Base-by-base conservation (phyloP, 2,888 invertebrate species). In the Caenorhabditis doughertyi region DNA sequence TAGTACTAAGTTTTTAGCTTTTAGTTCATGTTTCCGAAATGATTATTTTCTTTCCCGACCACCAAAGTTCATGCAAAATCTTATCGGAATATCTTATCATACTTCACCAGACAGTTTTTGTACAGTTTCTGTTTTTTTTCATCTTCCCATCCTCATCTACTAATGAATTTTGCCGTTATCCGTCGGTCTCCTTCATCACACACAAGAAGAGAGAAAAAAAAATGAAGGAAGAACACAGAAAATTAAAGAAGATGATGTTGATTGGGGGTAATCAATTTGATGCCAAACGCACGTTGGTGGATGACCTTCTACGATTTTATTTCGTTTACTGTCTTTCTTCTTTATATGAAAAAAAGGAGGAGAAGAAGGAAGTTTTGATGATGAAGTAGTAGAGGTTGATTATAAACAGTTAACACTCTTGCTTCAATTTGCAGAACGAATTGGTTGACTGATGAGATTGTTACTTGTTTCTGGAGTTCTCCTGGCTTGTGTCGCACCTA, bases 271-370 rank as follows among this genome's bases (percentile, higher is more conserved):
- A 67, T 68, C 55, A 68, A 67, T 71, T 47, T 2, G 58, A 72
- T 77, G 77, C 62, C 76, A 70, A 68, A 56, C 32, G 42, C 67
- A 68, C 77, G 68, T 77, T 77, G 62, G 51, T 35, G 65, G 51
- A 65, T 65, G 77, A 77, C 77, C 77, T 77, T 77, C 77, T 65
- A 65, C 49, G 16, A 27, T 51, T 58, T 74, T 53, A 62, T 76
- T 58, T 58, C 51, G 42, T 68, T 76, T 53, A 62, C 68, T 77
- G 62, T 51, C 53, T 62, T 77, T 77, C 68, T 68, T 68, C 67
- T 74, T 65, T 29, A 35, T 18, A 21, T 47, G 16, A 47, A 47
- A 16, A 13, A 42, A 64, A 44, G 67, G 67, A 23, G 60, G 55
- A 13, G 39, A 55, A 68, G 62, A 62, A 77, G 77, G 68, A 25